Percentiles rank a stretch among this genome's conserved stretches.
Conservation (phyloP, 2,888 invertebrate genomes). For the Eremobia ochroleuca region DNA sequence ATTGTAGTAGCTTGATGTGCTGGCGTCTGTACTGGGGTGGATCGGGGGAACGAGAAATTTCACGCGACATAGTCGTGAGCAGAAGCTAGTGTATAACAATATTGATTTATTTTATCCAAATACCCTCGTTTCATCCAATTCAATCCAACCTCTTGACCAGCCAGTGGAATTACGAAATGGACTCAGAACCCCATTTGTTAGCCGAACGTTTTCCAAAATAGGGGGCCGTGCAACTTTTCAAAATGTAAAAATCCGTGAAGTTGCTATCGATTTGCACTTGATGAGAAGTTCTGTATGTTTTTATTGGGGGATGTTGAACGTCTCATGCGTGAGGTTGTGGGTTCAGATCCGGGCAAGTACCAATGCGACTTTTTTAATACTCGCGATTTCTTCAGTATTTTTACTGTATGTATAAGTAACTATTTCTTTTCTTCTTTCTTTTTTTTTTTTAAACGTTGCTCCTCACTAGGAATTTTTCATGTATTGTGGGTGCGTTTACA, state of each 20-base stretch:
- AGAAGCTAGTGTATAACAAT: background rate
- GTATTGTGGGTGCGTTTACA: no score
- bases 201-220: conserved; percentile 2
- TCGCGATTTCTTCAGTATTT: no score
- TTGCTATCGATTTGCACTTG: conserved; percentile 44
- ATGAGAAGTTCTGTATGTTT: conserved; percentile 9
- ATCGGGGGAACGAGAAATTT: no score
- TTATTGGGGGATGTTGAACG: background rate
- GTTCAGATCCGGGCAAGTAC: background rate
- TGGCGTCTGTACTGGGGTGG: no score
- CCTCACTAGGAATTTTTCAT: no score
- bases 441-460: no score
- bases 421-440: background rate
- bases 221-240: conserved; percentile 12
- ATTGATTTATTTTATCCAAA: conserved; percentile 23
- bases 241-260: conserved; percentile 54
- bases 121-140: conserved; percentile 32
- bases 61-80: background rate
- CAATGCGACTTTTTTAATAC: background rate
- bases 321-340: background rate
- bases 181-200: conserved; percentile 8
- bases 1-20: no score
- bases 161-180: conserved; percentile 11
- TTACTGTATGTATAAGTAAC: no score
- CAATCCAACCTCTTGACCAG: conserved; percentile 45